phyloP scores from a whole-genome alignment of 2,113 vertebrate species.

The Alosa alosa region DNA sequence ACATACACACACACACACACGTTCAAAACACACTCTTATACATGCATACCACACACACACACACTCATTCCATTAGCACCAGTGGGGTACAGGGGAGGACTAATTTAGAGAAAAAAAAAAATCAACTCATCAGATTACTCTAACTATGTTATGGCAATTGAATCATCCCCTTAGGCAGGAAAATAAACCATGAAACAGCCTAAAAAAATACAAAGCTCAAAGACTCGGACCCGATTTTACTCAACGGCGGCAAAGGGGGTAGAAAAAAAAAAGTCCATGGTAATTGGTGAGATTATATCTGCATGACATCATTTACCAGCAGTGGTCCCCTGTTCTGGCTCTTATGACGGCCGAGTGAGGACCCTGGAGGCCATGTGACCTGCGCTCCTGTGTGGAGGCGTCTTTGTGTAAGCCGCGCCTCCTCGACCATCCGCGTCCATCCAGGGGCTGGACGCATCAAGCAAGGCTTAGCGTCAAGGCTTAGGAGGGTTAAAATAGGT shows the following conservation, averaged over 20 bases:
- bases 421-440: not conserved
- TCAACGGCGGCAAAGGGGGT: not conserved
- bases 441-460: too few species aligned
- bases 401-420: not conserved
- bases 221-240: not conserved
- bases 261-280: not conserved
- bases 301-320: slow-evolving; percentile 16
- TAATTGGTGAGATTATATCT: slow-evolving; percentile 10
- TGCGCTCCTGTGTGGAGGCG: not conserved
- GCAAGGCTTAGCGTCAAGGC: too few species aligned
- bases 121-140: slow-evolving; percentile 55
- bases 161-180: slow-evolving; percentile 45
- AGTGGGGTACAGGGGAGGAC: slow-evolving; percentile 35
- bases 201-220: not conserved
- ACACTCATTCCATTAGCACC: not conserved
- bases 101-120: slow-evolving; percentile 7
- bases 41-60: slow-evolving; percentile 28
- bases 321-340: not conserved
- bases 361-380: not conserved
- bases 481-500: too few species aligned
- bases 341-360: not conserved
- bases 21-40: not conserved
- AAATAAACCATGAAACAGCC: slow-evolving; percentile 18
- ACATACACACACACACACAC: not conserved
- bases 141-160: slow-evolving; percentile 58